These are phyloP conservation scores for Branchinecta lynchi DNA, from an alignment of 1,140 invertebrate genomes.

Conservation along the genomic window DNA sequence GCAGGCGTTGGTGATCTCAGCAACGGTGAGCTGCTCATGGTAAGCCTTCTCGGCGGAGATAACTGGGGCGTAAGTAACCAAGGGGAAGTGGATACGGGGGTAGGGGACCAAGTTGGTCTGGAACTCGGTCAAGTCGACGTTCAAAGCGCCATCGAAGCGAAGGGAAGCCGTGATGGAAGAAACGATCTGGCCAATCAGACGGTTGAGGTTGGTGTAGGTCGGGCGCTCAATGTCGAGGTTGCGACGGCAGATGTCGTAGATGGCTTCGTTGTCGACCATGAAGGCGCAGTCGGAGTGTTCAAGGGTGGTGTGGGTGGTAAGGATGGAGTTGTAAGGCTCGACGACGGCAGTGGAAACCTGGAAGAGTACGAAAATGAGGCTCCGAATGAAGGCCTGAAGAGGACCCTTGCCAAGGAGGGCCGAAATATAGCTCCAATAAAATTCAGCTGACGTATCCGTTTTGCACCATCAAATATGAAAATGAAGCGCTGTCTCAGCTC, in stretches of 20 bases:
- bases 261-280: conserved; percentile 55
- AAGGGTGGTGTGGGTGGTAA: conserved; percentile 50
- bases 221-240: conserved; percentile 46
- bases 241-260: conserved; percentile 50
- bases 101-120: conserved; percentile 44
- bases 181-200: conserved; percentile 42
- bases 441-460: no score
- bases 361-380: not conserved
- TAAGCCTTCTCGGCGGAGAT: conserved; percentile 47
- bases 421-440: no score
- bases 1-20: conserved; percentile 63
- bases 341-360: conserved; percentile 47
- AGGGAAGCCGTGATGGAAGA: conserved; percentile 62
- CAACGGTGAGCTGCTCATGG: conserved; percentile 53
- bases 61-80: conserved; percentile 63
- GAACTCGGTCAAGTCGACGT: conserved; percentile 69
- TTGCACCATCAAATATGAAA: no score
- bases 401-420: no score
- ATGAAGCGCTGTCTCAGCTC: no score
- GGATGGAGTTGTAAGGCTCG: conserved; percentile 51
- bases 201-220: conserved; percentile 40
- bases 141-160: conserved; percentile 63
- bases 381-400: no score
- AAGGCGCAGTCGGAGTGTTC: conserved; percentile 54
- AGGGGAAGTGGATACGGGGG: conserved; percentile 44